Evolutionary conservation across 2,797 vertebrate species (phyloP), one percentile per base, ranked within the genome.

Genomic region (Micropoecilia bifurca): DNA sequence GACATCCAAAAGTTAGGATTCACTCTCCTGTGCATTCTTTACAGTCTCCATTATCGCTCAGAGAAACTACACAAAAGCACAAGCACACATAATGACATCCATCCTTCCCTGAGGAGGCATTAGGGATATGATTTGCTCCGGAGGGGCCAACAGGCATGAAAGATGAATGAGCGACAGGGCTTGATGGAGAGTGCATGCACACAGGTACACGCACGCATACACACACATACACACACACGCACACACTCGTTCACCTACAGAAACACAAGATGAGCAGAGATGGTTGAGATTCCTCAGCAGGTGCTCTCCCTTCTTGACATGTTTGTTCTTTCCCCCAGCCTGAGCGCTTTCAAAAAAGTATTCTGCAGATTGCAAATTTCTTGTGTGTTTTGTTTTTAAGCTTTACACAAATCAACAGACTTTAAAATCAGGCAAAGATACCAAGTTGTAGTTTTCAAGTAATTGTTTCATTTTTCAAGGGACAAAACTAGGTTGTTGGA

Each of bases 151-250:
- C 73, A 80, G 83, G 88, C 81, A 63, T 82, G 84, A 90, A 85
- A 91, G 88, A 92, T 89, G 80, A 86, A 91, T 91, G 88, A 91
- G 73, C 22, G 55, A 89, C 85, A 84, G 73, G 50, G 77, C 77
- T 74, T 86, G 89, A 90, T 87, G 84, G 79, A 79, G 80, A 76
- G 72, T 48, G 8, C 25, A 30, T 45, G 20, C 76, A 71, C 22
- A 80, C 50, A 73, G 48, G 33, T 55, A 41, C 59, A 41, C 28
- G 28, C 61, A 73, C 74, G 6, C 55, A n/a, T 12, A 43, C 39
- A 10, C 39, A 33, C 59, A 7, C 6, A 14, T 28, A 71, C 59
- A 84, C 61, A 71, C 71, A 71, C 20, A 43, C 74, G 75, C 81
- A 78, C 69, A 78, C 33, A 78, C 68, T 85, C 45, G 1, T 20